phyloP scores from a whole-genome alignment of 64 coral and sea anemone species.

The Montipora sp. region DNA sequence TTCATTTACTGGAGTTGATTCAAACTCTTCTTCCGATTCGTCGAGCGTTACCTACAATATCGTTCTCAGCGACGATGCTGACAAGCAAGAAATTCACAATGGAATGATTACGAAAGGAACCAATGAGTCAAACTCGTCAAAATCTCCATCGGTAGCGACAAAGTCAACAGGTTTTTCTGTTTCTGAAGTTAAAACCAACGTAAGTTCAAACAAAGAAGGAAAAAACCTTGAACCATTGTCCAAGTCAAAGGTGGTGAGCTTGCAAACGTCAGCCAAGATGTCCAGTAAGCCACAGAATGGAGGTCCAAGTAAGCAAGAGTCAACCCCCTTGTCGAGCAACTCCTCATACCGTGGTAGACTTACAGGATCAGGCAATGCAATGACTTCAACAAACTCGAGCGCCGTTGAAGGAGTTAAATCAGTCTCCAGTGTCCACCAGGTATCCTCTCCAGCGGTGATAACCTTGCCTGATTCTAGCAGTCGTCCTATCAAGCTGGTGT shows the following conservation, averaged over 20 bases:
- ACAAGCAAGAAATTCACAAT: not conserved
- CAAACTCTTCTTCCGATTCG: not conserved
- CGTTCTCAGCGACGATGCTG: not conserved
- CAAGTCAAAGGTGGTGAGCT: not conserved
- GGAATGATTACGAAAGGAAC: not conserved
- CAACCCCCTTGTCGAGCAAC: not conserved
- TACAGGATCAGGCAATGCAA: not conserved
- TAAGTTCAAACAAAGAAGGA: not conserved
- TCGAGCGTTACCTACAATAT: not conserved
- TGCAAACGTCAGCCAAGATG: not conserved
- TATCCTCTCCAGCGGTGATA: slow-evolving; percentile 17
- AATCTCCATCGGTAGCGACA: not conserved
- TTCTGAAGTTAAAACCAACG: not conserved
- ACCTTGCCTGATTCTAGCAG: slow-evolving; percentile 14
- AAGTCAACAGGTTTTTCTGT: not conserved
- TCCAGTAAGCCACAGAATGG: not conserved
- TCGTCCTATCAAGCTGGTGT: slow-evolving; percentile 35
- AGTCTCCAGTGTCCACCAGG: not conserved
- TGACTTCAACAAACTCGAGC: not conserved
- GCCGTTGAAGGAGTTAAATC: not conserved
- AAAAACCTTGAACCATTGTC: too few relatives aligned
- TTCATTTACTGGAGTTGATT: not conserved
- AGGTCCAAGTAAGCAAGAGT: not conserved
- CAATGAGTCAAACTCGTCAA: not conserved
- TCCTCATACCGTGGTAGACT: not conserved